These are phyloP conservation scores for Danionella dracula DNA, from an alignment of 2,797 vertebrate species.

Conservation along the genomic window DNA sequence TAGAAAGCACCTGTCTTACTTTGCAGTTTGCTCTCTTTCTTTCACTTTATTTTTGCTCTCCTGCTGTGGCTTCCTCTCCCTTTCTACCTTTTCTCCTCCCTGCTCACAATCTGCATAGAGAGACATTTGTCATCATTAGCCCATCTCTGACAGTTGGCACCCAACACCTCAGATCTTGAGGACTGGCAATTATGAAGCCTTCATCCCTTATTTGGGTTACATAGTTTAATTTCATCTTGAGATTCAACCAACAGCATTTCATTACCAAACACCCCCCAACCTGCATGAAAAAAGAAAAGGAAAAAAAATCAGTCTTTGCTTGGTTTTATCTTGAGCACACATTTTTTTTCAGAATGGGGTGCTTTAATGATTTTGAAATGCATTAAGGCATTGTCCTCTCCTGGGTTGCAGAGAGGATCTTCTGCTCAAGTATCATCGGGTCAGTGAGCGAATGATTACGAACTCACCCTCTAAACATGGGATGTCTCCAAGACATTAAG, in stretches of 20 bases:
- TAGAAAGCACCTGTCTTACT: constrained; percentile 24
- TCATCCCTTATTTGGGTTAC: constrained; percentile 81
- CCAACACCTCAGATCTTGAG: constrained; percentile 89
- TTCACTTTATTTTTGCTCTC: constrained; percentile 12
- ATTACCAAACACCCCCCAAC: constrained; percentile 57
- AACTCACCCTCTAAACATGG: constrained; percentile 63
- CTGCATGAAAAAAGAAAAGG: constrained; percentile 1
- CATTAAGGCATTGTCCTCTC: constrained; percentile 53
- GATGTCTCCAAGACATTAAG: constrained; percentile 66
- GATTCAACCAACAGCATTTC: constrained; percentile 60
- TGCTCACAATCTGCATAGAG: constrained; percentile 91
- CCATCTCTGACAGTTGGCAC: constrained; percentile 97
- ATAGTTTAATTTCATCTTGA: constrained; percentile 73
- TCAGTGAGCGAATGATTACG: constrained; percentile 78
- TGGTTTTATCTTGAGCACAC: constrained; percentile 10
- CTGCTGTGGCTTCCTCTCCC: constrained; percentile 38
- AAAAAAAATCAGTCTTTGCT: constrained; percentile 15
- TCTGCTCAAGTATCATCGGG: constrained; percentile 61
- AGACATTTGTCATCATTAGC: constrained; percentile 99
- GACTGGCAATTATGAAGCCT: constrained; percentile 88
- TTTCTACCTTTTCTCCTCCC: constrained; percentile 39
- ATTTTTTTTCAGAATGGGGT: constrained; percentile 23
- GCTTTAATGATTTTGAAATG: constrained; percentile 54
- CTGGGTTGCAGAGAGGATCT: constrained; percentile 47
- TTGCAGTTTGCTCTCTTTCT: constrained; percentile 19